A percentile compares a stretch with the other conserved stretches of the same genome.
phyloP scores from a whole-genome alignment of 2,113 vertebrate species.

The Ivindomyrus marchei region DNA sequence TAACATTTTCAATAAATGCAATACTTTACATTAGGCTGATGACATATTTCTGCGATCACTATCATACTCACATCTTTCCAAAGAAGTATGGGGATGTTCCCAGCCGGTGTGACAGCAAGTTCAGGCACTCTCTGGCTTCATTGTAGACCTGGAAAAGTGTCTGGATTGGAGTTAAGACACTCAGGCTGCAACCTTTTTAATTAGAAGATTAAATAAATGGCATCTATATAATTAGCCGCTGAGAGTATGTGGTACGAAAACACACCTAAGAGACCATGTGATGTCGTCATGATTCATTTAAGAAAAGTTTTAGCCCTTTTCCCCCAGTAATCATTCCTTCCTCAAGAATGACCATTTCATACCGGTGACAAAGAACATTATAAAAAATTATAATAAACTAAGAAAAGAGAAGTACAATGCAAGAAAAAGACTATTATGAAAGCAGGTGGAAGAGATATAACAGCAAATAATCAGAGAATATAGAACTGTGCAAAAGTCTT shows the following conservation, averaged over 20 bases:
- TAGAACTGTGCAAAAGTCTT: background rate
- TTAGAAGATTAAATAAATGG: background rate
- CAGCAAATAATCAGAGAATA: background rate
- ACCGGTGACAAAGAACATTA: background rate
- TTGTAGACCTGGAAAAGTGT: slow-evolving; percentile 75
- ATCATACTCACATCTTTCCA: slow-evolving; percentile 77
- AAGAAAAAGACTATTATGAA: background rate
- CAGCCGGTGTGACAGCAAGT: slow-evolving; percentile 87
- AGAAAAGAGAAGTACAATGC: background rate
- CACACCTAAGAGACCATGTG: background rate
- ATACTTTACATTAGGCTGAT: background rate
- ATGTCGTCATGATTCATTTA: background rate
- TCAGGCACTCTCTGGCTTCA: slow-evolving; percentile 96
- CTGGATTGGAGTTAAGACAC: slow-evolving; percentile 7
- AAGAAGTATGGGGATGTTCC: slow-evolving; percentile 87
- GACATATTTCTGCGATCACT: background rate
- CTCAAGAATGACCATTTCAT: background rate
- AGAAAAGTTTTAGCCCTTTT: background rate
- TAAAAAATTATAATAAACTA: background rate
- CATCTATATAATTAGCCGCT: background rate
- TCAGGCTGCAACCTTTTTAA: background rate
- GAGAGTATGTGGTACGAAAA: background rate
- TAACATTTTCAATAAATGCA: background rate
- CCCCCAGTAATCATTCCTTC: background rate
- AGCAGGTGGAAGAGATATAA: background rate